Evolutionary conservation across 2,113 vertebrate species (phyloP), one percentile per base, ranked within the genome.

Genomic region (Brienomyrus longianalis): DNA sequence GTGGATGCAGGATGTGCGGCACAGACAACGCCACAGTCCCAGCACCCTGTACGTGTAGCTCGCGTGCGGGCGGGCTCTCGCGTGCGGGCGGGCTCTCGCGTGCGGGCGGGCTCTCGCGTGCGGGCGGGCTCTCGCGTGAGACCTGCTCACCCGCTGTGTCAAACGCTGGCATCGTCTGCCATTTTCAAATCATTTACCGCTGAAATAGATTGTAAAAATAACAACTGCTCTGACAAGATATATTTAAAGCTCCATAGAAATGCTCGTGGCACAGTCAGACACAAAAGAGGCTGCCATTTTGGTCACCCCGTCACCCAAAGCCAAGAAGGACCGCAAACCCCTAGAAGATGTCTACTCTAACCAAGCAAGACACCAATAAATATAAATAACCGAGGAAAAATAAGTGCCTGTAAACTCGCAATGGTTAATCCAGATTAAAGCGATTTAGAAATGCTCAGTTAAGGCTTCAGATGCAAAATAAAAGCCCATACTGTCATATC

Each of bases 121-220:
- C 39, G 39, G 1, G 39, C 39, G 6, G 27, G 27, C 27, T 19
- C 74, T 80, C 35, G 5, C 39, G 17, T 5, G 35, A 39, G 88
- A 77, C 48, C 80, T 31, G 66, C n/a, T 27, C 85, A 56, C 50
- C 11, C 31, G 23, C 6, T 13, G 5, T 3, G 50, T 35, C 85
- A 87, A 56, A 87, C 51, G 10, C 51, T 10, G 47, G 31, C 19
- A 17, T 3, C 51, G 23, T 87, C 83, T 47, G 31, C 54, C 52
- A 88, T 88, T 88, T 80, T 66, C 17, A 66, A 88, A 47, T 43
- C 87, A 88, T 66, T 88, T 66, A 66, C 87, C 7, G 21, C 35
- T 27, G 56, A 66, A 88, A 62, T 88, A 39, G 35, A 62, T 66
- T 35, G 43, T 66, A 45, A 87, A 88, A 87, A 84, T 48, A 48